phyloP scores from a whole-genome alignment of 37 sponge, comb jelly and placozoan genomes.

The Halisarca cf. caerulea region DNA sequence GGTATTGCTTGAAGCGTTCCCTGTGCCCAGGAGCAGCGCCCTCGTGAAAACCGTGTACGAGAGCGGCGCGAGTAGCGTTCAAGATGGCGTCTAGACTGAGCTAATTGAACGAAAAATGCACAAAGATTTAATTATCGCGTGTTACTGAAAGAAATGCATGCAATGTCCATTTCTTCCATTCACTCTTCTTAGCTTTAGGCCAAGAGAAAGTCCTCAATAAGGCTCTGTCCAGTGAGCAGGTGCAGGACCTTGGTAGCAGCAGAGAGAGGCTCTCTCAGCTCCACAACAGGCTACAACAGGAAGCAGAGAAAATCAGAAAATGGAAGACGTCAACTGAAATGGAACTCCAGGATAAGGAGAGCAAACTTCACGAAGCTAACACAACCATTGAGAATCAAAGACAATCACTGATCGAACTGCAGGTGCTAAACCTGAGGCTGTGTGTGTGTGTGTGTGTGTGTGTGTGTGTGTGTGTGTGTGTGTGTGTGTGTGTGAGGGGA shows the following conservation, averaged over 20 bases:
- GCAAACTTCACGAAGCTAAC: conserved; percentile 45
- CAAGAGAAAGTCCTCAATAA: no score
- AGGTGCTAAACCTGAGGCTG: conserved; percentile 27
- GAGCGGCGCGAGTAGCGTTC: no score
- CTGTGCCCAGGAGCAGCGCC: no score
- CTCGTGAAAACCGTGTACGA: no score
- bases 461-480: conserved; percentile 14
- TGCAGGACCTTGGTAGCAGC: not conserved
- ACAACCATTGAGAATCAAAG: conserved; percentile 42
- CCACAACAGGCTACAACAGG: conserved; percentile 79
- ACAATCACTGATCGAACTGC: conserved; percentile 50
- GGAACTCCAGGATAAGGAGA: conserved; percentile 83
- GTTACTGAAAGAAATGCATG: no score
- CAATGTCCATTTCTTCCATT: no score
- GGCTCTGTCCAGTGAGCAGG: no score
- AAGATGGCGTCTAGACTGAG: no score
- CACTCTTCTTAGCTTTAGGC: no score
- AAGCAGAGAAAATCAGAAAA: conserved; percentile 93
- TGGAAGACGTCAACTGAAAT: conserved; percentile 90
- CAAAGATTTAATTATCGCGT: no score
- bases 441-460: conserved; percentile 15
- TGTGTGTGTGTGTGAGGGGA: not conserved
- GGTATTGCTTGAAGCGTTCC: no score
- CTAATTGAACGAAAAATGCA: no score
- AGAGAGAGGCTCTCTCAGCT: conserved; percentile 62